Conservation (phyloP, 2,797 vertebrate species). For the Anguilla pacifica region DNA sequence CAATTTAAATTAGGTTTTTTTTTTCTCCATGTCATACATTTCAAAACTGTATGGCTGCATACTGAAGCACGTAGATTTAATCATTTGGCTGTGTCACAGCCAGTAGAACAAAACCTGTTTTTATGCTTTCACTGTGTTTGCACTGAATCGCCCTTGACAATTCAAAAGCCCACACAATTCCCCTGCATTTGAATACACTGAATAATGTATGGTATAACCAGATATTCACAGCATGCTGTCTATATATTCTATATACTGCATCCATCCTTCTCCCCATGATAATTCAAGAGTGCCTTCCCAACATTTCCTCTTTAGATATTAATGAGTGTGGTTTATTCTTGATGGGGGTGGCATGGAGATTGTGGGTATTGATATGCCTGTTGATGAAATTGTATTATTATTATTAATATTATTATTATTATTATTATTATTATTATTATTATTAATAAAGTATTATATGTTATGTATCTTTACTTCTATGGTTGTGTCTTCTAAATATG, state of each 20-base stretch:
- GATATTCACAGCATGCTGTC: not conserved
- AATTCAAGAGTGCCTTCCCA: not conserved
- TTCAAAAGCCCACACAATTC: not conserved
- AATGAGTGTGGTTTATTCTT: not conserved
- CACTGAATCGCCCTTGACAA: not conserved
- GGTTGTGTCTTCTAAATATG: not conserved
- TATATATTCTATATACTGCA: not conserved
- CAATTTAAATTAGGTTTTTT: not conserved
- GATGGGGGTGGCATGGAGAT: not conserved
- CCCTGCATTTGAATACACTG: conserved; percentile 2
- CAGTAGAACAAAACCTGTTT: not conserved
- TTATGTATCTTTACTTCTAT: not conserved
- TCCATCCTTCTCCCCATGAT: conserved; percentile 3
- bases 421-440: not conserved
- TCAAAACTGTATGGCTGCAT: not conserved
- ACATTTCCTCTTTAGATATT: not conserved
- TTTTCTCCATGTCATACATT: not conserved
- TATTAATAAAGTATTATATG: not conserved
- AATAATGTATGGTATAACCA: conserved; percentile 8
- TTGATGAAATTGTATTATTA: not conserved
- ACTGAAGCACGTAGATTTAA: not conserved
- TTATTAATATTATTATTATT: not conserved
- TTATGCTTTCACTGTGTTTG: not conserved
- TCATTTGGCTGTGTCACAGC: not conserved
- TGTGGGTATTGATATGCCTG: not conserved